These are phyloP conservation scores for Oophaga sylvatica DNA, from an alignment of 2,797 vertebrate genomes.

Conservation along the genomic window DNA sequence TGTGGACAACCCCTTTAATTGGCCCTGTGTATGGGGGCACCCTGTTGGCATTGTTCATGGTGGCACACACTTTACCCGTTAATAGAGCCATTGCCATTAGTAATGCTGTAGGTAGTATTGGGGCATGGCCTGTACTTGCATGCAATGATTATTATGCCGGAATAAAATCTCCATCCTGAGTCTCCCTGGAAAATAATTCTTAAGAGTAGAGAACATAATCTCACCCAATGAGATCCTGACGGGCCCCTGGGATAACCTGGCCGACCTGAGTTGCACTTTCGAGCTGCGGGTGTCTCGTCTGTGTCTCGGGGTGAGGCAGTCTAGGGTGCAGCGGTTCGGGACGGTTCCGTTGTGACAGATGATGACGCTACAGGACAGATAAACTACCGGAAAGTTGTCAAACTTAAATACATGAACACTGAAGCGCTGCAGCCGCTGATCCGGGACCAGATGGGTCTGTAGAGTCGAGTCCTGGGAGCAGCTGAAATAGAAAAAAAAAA, in stretches of 20 bases:
- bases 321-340: slow-evolving; percentile 50
- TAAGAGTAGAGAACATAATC: neutral
- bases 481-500: neutral
- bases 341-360: slow-evolving; percentile 33
- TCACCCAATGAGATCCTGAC: slow-evolving; percentile 16
- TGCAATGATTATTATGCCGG: too few species aligned
- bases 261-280: neutral
- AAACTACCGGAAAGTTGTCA: slow-evolving; percentile 40
- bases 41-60: too few species aligned
- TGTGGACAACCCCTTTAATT: too few species aligned
- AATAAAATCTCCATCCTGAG: too few species aligned
- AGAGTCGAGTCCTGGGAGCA: slow-evolving; percentile 41
- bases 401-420: slow-evolving; percentile 57
- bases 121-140: too few species aligned
- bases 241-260: slow-evolving; percentile 54
- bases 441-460: neutral
- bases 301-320: slow-evolving; percentile 23
- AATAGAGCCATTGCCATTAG: too few species aligned
- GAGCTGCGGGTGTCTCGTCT: neutral
- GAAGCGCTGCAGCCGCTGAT: slow-evolving; percentile 45
- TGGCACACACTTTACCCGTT: too few species aligned
- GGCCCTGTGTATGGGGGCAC: too few species aligned
- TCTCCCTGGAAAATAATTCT: too few species aligned
- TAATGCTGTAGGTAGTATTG: too few species aligned
- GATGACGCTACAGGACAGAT: slow-evolving; percentile 53